Evolutionary conservation across 2,113 vertebrate species (phyloP).

Genomic region (Tragelaphus buxtoni): DNA sequence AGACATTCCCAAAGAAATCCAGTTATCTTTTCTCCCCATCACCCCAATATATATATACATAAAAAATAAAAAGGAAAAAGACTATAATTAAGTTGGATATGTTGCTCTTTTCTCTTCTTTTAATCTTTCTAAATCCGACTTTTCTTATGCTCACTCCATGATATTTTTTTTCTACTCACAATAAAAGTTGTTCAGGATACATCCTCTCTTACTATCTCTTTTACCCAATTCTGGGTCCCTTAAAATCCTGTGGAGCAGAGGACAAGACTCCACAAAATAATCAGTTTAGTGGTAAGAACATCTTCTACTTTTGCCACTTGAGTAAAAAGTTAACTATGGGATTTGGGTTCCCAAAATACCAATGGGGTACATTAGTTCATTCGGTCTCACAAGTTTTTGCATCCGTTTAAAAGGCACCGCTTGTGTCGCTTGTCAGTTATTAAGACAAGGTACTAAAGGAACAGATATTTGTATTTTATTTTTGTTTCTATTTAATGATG

Average conservation of each 20-base stretch:
- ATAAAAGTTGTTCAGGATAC: conserved; percentile 76
- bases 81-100: conserved; percentile 80
- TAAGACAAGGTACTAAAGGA: conserved; percentile 68
- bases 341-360: conserved; percentile 79
- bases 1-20: conserved; percentile 79
- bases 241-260: conserved; percentile 47
- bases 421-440: conserved; percentile 74
- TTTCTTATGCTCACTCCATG: conserved; percentile 75
- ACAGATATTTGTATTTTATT: conserved; percentile 73
- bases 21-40: conserved; percentile 72
- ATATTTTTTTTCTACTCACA: conserved; percentile 45
- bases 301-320: conserved; percentile 79
- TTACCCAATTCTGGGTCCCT: conserved; percentile 29
- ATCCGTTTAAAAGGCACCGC: conserved; percentile 75
- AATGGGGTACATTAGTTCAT: conserved; percentile 72
- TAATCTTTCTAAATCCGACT: conserved; percentile 73
- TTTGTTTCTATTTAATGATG: conserved; percentile 70
- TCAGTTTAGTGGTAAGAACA: conserved; percentile 60
- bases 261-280: conserved; percentile 48
- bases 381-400: conserved; percentile 76
- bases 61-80: conserved; percentile 75
- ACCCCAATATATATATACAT: conserved; percentile 67
- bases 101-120: conserved; percentile 75
- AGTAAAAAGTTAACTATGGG: conserved; percentile 81
- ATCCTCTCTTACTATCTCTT: conserved; percentile 53